These are phyloP conservation scores for Caerostris extrusa DNA, from an alignment of 1,140 invertebrate genomes.

Conservation along the genomic window DNA sequence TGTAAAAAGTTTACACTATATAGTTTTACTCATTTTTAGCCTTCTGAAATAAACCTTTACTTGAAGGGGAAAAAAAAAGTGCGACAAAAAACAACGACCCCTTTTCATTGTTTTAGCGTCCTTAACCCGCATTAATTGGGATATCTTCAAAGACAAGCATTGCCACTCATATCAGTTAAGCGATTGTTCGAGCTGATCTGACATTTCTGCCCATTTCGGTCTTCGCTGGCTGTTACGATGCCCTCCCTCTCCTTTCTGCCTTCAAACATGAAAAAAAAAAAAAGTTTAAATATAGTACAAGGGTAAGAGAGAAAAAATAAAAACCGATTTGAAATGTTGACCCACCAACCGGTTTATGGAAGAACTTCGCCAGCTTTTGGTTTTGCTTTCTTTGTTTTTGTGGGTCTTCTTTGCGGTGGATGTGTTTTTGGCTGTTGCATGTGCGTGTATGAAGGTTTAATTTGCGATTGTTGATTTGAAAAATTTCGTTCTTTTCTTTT, in stretches of 20 bases:
- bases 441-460: too few relatives aligned
- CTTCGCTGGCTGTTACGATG: not conserved
- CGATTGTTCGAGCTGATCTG: not conserved
- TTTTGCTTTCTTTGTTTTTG: not conserved
- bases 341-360: not conserved
- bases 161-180: not conserved
- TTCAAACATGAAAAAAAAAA: not conserved
- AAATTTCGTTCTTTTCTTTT: too few relatives aligned
- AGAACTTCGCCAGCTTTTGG: not conserved
- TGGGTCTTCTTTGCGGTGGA: too few relatives aligned
- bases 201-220: not conserved
- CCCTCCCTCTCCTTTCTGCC: not conserved
- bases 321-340: not conserved
- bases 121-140: not conserved
- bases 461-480: too few relatives aligned
- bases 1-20: too few relatives aligned
- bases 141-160: not conserved
- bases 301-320: not conserved
- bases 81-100: not conserved
- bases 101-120: not conserved
- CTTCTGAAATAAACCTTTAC: not conserved
- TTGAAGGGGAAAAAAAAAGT: not conserved
- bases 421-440: too few relatives aligned
- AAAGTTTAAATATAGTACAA: slow-evolving; percentile 8
- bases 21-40: not conserved